These are phyloP conservation scores for Pelecanoides urinatrix DNA, from an alignment of 2,113 vertebrate genomes.

Conservation along the genomic window DNA sequence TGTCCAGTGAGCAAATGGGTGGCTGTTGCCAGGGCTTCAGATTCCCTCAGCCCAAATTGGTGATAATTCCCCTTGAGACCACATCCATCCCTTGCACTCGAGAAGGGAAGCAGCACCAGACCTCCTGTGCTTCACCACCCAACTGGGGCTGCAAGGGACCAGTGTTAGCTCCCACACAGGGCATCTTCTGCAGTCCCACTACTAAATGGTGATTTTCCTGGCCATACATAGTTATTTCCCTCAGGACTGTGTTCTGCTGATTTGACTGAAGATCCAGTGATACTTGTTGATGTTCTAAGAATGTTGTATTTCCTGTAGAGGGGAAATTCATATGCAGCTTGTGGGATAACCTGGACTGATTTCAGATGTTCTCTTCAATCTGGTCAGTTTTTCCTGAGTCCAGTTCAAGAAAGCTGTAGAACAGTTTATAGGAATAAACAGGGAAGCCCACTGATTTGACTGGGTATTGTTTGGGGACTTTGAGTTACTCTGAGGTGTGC, in stretches of 20 bases:
- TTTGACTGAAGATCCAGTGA: background rate
- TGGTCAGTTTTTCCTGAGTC: background rate
- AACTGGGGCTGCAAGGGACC: background rate
- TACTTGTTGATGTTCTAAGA: background rate
- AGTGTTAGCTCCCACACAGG: background rate
- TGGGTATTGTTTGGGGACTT: background rate
- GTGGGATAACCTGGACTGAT: background rate
- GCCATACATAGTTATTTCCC: rapidly evolving
- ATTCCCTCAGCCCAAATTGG: background rate
- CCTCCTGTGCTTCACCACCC: background rate
- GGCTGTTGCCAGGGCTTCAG: background rate
- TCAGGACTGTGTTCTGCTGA: background rate
- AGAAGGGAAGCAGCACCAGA: background rate
- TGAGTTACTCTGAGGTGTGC: background rate
- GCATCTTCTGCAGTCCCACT: background rate
- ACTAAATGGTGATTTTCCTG: background rate
- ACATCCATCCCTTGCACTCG: rapidly evolving
- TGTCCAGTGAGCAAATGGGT: background rate
- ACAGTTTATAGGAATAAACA: background rate
- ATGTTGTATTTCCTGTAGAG: background rate
- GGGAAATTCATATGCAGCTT: background rate
- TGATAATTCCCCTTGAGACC: background rate
- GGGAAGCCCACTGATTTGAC: background rate
- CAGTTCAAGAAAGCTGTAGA: background rate
- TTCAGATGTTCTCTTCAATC: background rate